Base-by-base conservation (phyloP, 2,888 invertebrate species). In the Ophioninae sp. region DNA sequence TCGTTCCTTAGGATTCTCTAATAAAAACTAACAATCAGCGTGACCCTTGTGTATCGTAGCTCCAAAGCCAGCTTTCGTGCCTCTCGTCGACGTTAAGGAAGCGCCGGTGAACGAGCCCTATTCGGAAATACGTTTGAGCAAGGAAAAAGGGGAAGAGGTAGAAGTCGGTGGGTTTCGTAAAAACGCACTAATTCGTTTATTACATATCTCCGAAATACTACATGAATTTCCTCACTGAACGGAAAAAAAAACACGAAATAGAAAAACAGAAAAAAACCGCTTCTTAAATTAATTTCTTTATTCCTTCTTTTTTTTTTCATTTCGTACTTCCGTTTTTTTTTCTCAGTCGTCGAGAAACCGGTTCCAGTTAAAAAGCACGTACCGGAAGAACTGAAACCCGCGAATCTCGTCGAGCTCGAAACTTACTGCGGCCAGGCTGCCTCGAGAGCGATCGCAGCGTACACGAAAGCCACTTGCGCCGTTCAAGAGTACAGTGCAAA, bases 371-470 rank as follows among this genome's bases (percentile, higher is more conserved):
- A 79, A 2, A 90, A 88, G 72, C 80, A 86, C 75, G 65, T 88
- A 7, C 84, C 87, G 7, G 82, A 88, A 2, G 89, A 89, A 56
- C 87, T 91, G 57, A 87, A 91, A 75, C 89, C 93, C 0, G 92
- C 92, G 64, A 93, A 93, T 79, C 91, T 95, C 39, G 91, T 93
- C 7, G 95, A 95, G 62, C 89, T 96, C 17, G 95, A 96, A 89
- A 93, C 93, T 82, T 93, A 93, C 85, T 94, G 95, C 39, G 94
- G 94, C 76, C 89, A 94, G 81, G 93, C 94, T 7, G 95, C 95
- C 6, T 93, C 95, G 74, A 93, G 94, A 23, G 96, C 96, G 0
- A 94, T 97, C 7, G 94, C 95, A 88, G 95, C 95, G 81, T 97
- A 95, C 89, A 95, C 95, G 82, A 93, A 94, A 84, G 96, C 97